Evolutionary conservation across 2,797 vertebrate genomes (phyloP).

Genomic region (Phylloscopus collybita): DNA sequence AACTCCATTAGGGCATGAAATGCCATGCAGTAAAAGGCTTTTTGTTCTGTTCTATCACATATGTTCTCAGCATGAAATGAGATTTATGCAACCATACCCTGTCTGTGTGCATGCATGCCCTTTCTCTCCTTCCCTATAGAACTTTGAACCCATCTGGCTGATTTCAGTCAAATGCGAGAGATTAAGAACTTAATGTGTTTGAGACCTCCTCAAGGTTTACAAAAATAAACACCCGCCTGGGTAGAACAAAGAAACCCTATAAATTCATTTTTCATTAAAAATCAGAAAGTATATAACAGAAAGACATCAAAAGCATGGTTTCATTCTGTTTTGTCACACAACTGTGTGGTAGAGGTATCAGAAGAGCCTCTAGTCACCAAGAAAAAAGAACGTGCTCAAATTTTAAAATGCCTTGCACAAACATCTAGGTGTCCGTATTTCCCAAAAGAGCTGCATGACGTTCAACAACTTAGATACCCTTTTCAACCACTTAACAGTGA

Average conservation of each 20-base stretch:
- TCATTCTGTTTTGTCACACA: neutral
- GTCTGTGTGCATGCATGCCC: neutral
- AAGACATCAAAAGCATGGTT: neutral
- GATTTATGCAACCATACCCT: neutral
- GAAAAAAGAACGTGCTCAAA: neutral
- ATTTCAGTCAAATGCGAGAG: neutral
- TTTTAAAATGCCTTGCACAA: neutral
- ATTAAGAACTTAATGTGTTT: neutral
- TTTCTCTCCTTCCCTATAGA: neutral
- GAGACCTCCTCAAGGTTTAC: neutral
- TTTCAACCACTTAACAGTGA: neutral
- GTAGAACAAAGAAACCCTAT: neutral
- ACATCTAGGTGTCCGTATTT: neutral
- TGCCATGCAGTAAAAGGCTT: neutral
- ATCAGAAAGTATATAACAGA: neutral
- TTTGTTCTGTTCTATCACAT: neutral
- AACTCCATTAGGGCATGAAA: constrained; percentile 1
- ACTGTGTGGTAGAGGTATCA: neutral
- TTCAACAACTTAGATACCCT: neutral
- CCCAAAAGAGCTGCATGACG: neutral
- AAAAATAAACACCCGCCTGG: neutral
- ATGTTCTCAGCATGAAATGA: neutral
- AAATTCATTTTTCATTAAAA: neutral
- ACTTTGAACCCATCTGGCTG: neutral
- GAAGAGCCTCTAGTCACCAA: neutral